Conservation (phyloP, 1,140 invertebrate species). For the Pentalonia nigronervosa region DNA sequence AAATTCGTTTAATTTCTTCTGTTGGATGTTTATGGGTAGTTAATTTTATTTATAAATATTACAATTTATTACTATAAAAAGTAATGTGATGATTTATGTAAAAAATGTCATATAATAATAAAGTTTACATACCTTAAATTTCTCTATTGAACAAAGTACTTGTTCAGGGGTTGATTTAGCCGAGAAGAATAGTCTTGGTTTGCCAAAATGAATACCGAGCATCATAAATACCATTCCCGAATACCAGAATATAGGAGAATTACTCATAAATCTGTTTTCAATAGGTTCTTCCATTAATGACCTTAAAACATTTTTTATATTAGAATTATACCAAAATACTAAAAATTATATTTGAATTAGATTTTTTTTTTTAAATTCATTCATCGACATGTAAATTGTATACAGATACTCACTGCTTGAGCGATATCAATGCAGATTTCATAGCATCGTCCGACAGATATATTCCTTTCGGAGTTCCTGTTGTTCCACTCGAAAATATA, state of each 20-base stretch:
- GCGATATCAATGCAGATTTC: neutral
- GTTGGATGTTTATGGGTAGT: no score
- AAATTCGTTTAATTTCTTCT: no score
- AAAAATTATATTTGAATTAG: neutral
- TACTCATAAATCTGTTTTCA: conserved; percentile 5
- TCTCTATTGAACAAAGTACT: neutral
- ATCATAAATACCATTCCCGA: neutral
- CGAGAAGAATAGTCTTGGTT: conserved; percentile 17
- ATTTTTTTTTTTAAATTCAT: neutral
- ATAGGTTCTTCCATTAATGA: neutral
- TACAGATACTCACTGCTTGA: neutral
- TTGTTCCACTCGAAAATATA: neutral
- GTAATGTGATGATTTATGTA: neutral
- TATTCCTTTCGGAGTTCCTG: neutral
- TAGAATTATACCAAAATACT: neutral
- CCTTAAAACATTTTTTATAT: neutral
- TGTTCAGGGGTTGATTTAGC: neutral
- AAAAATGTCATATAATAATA: neutral
- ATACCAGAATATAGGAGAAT: neutral
- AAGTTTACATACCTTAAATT: neutral
- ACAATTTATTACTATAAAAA: neutral
- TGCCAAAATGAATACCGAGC: conserved; percentile 12
- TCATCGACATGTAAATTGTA: no score
- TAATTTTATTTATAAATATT: neutral
- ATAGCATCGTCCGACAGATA: neutral